Evolutionary conservation across 2,797 vertebrate species (phyloP).

Genomic region (Chloroceryle inda): DNA sequence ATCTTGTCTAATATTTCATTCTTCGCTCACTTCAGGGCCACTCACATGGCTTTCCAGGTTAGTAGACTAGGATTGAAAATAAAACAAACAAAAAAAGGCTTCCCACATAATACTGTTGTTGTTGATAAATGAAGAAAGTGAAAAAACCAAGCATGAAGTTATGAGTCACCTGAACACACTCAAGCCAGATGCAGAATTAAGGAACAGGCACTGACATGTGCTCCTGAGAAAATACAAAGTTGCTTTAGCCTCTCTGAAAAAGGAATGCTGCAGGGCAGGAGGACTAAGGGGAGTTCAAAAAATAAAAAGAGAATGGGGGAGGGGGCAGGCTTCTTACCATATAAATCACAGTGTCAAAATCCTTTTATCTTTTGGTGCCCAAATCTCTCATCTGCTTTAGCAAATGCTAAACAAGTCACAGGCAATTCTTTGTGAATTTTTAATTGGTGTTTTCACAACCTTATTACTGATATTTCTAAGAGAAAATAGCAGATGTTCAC

Average conservation of each 20-base stretch:
- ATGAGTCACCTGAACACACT: constrained; percentile 52
- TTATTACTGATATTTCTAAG: constrained; percentile 54
- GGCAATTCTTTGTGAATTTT: constrained; percentile 74
- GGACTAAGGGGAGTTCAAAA: constrained; percentile 51
- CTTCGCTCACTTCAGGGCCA: background rate
- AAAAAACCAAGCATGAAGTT: background rate
- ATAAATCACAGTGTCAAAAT: constrained; percentile 74
- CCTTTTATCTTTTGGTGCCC: constrained; percentile 73
- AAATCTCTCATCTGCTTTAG: constrained; percentile 70
- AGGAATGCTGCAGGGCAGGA: constrained; percentile 58
- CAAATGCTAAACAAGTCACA: constrained; percentile 54
- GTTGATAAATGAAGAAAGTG: constrained; percentile 51
- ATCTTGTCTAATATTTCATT: background rate
- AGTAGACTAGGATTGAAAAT: background rate
- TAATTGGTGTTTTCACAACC: constrained; percentile 75
- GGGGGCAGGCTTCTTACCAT: constrained; percentile 44
- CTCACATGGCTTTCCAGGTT: background rate
- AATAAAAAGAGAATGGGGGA: constrained; percentile 50
- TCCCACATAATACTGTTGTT: constrained; percentile 11
- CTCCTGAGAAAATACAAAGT: constrained; percentile 18
- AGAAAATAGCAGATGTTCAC: constrained; percentile 66
- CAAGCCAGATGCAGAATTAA: constrained; percentile 45
- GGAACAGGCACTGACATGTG: constrained; percentile 36
- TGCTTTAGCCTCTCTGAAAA: constrained; percentile 55
- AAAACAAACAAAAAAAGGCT: background rate